Conservation (phyloP, 2,797 vertebrate species). For the Trematomus bernacchii region DNA sequence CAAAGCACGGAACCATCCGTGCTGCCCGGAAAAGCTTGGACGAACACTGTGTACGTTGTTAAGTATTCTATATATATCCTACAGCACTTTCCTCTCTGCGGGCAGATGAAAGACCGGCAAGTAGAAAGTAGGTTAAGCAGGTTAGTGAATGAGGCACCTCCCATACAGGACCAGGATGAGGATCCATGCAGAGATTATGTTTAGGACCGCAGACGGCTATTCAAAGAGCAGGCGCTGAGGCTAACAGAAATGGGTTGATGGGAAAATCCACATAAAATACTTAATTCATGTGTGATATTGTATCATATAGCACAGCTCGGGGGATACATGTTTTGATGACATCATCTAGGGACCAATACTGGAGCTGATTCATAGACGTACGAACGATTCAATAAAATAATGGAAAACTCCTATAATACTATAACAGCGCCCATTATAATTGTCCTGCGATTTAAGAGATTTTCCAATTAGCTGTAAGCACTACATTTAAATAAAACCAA, state of each 20-base stretch:
- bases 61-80: slow-evolving; percentile 75
- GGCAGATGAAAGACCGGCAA: slow-evolving; percentile 60
- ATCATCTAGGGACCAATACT: slow-evolving; percentile 30
- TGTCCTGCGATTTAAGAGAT: not conserved
- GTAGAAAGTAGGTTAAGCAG: slow-evolving; percentile 84
- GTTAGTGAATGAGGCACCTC: slow-evolving; percentile 75
- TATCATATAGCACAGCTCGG: not conserved
- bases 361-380: slow-evolving; percentile 3
- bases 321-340: not conserved
- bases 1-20: slow-evolving; percentile 11
- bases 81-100: slow-evolving; percentile 67
- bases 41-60: slow-evolving; percentile 39
- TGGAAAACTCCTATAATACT: not conserved
- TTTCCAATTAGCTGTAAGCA: not conserved
- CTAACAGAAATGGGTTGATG: slow-evolving; percentile 23
- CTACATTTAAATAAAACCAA: not conserved
- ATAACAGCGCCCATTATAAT: not conserved
- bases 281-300: not conserved
- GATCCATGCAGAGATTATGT: slow-evolving; percentile 47
- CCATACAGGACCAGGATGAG: slow-evolving; percentile 36
- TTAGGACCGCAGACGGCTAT: slow-evolving; percentile 75
- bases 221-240: slow-evolving; percentile 30
- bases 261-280: slow-evolving; percentile 24
- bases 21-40: slow-evolving; percentile 24
- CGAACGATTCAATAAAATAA: not conserved